These are phyloP conservation scores for Coilia nasus DNA, from an alignment of 2,797 vertebrate species.

Conservation along the genomic window DNA sequence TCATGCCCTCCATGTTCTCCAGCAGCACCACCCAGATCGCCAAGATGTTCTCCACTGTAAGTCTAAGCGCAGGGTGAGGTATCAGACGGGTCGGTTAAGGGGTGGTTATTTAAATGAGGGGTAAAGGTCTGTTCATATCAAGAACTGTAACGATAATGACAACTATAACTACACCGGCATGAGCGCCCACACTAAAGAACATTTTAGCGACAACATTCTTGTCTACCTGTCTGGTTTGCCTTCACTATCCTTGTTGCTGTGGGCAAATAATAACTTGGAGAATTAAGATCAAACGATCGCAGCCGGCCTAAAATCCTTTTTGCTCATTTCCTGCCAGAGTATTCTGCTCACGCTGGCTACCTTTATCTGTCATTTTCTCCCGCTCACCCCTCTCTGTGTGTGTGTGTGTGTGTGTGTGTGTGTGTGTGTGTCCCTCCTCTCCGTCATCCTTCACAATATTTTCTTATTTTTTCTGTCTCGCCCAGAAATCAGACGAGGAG, in stretches of 20 bases:
- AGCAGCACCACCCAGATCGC: slow-evolving; percentile 89
- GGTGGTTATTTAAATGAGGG: not conserved
- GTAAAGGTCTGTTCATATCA: not conserved
- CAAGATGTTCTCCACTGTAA: slow-evolving; percentile 91
- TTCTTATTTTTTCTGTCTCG: not conserved
- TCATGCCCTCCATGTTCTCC: slow-evolving; percentile 98
- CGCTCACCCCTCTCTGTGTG: not conserved
- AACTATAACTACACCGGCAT: too few species aligned
- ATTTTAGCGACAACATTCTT: too few species aligned
- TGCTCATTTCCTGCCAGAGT: not conserved
- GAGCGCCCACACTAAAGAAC: too few species aligned
- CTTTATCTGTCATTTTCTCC: not conserved
- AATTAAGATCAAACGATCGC: not conserved
- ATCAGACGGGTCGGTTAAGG: not conserved
- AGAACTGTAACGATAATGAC: too few species aligned
- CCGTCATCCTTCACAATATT: not conserved
- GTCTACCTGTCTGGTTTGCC: not conserved
- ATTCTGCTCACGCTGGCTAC: not conserved
- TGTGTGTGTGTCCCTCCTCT: not conserved
- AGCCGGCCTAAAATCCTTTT: not conserved
- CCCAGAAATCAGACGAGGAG: slow-evolving; percentile 91
- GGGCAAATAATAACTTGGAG: not conserved
- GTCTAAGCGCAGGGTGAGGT: slow-evolving; percentile 2
- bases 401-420: not conserved
- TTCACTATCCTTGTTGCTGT: not conserved